Percentiles rank a stretch among this genome's conserved stretches.
These are phyloP conservation scores for Eulemur albifrons DNA, from an alignment of 2,797 vertebrate species.

Conservation along the genomic window DNA sequence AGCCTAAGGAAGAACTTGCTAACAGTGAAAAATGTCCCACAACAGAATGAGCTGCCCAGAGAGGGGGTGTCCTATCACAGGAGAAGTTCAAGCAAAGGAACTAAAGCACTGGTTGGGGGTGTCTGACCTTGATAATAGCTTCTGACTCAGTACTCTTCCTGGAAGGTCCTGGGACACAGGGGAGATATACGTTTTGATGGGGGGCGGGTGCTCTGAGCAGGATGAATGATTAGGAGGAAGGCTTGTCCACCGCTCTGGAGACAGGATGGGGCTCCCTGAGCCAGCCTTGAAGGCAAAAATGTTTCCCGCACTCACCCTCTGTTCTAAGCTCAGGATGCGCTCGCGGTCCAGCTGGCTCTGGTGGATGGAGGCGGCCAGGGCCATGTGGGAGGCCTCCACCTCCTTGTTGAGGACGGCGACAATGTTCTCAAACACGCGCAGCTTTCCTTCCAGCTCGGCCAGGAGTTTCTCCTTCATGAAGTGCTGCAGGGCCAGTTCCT, in stretches of 20 bases:
- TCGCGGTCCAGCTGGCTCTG: conserved; percentile 86
- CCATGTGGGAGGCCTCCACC: conserved; percentile 86
- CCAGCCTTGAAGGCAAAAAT: background rate
- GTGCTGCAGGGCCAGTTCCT: conserved; percentile 70
- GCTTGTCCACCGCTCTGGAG: background rate
- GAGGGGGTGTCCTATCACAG: background rate
- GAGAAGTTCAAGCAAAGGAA: background rate
- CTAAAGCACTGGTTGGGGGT: rapidly evolving
- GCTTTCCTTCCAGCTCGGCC: conserved; percentile 87
- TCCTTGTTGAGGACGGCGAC: conserved; percentile 89
- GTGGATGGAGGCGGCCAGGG: conserved; percentile 82
- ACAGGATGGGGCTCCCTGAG: background rate
- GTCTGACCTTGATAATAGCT: background rate
- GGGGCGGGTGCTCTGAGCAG: background rate
- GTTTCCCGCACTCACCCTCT: conserved; percentile 81
- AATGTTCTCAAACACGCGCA: conserved; percentile 90
- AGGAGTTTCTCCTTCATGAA: conserved; percentile 82
- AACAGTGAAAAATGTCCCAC: background rate
- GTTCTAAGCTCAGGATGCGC: conserved; percentile 85
- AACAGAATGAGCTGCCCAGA: background rate
- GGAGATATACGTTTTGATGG: background rate
- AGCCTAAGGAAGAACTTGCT: background rate
- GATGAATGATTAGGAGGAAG: background rate
- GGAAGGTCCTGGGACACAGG: background rate
- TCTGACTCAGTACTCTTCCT: background rate